Evolutionary conservation across 2,888 invertebrate genomes (phyloP), one percentile per base, ranked within the genome.

Genomic region (Lasioglossum zephyrum): DNA sequence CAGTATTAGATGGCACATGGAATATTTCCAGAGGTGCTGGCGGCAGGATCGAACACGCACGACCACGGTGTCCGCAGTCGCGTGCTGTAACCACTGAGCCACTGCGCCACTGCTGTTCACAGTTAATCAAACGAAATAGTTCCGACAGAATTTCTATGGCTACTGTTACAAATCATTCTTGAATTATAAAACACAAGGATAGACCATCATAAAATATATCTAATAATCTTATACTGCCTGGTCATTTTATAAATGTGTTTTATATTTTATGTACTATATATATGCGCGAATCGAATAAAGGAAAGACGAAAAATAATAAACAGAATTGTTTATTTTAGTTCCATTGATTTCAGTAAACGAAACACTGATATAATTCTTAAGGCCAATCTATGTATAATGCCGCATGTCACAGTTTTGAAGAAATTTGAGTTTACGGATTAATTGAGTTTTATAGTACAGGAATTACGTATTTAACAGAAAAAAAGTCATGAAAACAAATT

Each of bases 301-400:
- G 0, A 9, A 36, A 66, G 31, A 26, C 26, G 1, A 5, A 18
- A 63, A 31, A 4, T 39, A 39, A 9, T 9, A 22, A 69, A 22
- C 1, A 22, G 0, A 22, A 66, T 36, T 66, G 1, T 18, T 66
- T 66, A 31, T 53, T 53, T 53, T 26, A 63, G 31, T 63, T 31
- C 31, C 63, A 36, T 18, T 63, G 8, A 36, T 63, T 63, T 63
- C 5, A 3, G 9, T 39, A 39, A 39, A 39, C 0, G 11, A 39
- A 39, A 39, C 39, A 39, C 22, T 39, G 31, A 22, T 22, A 2
- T 31, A 22, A 63, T 36, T 88, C 84, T 92, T 90, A 95, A 16
- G 98, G 98, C 98, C 98, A 98, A 84, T 96, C 96, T 73, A 98
- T 36, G 36, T 36, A 36, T 36, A 36, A 36, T 36, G 36, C 36